Conservation (phyloP, 1,140 invertebrate genomes). For the Neoseiulus cucumeris region DNA sequence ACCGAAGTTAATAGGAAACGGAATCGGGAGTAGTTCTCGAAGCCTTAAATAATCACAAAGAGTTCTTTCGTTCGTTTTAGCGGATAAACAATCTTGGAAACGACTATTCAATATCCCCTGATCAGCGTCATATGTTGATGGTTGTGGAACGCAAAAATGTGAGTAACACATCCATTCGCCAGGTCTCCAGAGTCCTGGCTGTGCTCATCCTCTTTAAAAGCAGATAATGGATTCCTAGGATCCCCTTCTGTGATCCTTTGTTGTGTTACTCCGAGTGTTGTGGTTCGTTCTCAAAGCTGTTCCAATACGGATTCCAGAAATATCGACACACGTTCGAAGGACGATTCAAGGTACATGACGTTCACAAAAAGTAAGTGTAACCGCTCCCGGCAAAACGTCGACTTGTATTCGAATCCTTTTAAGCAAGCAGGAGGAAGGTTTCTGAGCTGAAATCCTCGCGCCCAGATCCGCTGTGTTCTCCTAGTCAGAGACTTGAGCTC, state of each 20-base stretch:
- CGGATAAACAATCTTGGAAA: too few species aligned
- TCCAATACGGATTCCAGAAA: background rate
- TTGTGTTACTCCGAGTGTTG: too few species aligned
- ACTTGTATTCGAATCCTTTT: background rate
- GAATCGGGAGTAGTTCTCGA: too few species aligned
- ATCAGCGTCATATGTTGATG: background rate
- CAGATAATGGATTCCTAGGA: too few species aligned
- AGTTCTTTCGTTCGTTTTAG: too few species aligned
- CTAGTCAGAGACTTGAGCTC: too few species aligned
- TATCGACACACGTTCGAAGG: background rate
- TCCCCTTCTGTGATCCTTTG: too few species aligned
- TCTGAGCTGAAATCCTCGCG: background rate
- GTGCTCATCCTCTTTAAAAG: too few species aligned
- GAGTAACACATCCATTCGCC: background rate
- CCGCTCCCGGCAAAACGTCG: background rate
- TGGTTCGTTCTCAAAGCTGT: too few species aligned
- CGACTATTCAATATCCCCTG: background rate
- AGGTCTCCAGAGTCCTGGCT: too few species aligned
- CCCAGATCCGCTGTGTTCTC: background rate
- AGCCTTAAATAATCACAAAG: too few species aligned
- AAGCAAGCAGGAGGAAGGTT: background rate
- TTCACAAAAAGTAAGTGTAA: slow-evolving; percentile 10
- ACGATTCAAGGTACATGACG: background rate
- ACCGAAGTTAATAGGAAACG: too few species aligned
- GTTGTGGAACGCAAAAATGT: background rate